phyloP scores from a whole-genome alignment of 2,797 vertebrate species.

The Perodicticus potto region DNA sequence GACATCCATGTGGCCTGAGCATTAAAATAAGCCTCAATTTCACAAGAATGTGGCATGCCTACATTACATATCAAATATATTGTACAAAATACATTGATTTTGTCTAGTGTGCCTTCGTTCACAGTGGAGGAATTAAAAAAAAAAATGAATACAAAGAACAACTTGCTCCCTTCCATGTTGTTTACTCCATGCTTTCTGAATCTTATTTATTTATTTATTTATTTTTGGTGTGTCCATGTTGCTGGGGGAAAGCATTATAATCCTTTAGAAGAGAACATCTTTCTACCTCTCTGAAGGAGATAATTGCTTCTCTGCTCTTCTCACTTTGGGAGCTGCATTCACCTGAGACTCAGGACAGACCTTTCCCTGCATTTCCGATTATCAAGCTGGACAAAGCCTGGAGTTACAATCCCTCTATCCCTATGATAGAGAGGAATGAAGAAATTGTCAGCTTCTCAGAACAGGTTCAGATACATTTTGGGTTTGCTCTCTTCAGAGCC shows the following conservation, averaged over 20 bases:
- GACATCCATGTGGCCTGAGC: background rate
- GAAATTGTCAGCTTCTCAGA: background rate
- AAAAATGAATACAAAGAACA: background rate
- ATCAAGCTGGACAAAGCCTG: background rate
- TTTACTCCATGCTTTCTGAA: background rate
- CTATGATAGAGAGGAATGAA: background rate
- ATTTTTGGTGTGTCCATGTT: background rate
- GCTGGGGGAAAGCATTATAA: background rate
- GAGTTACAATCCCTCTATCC: background rate
- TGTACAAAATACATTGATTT: constrained; percentile 46
- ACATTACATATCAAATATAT: background rate
- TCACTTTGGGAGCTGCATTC: background rate
- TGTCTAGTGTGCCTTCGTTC: constrained; percentile 28
- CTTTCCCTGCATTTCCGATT: background rate
- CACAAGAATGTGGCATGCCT: background rate
- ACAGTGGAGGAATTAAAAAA: background rate
- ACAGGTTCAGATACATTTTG: background rate
- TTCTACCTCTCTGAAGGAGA: background rate
- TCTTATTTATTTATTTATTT: background rate
- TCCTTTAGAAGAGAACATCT: background rate
- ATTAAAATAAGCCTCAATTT: background rate
- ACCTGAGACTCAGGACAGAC: background rate
- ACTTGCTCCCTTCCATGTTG: background rate
- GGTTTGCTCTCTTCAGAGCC: background rate
- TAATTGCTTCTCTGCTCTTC: background rate